Conservation (phyloP, 2,888 invertebrate species). For the Cosmia trapezina region DNA sequence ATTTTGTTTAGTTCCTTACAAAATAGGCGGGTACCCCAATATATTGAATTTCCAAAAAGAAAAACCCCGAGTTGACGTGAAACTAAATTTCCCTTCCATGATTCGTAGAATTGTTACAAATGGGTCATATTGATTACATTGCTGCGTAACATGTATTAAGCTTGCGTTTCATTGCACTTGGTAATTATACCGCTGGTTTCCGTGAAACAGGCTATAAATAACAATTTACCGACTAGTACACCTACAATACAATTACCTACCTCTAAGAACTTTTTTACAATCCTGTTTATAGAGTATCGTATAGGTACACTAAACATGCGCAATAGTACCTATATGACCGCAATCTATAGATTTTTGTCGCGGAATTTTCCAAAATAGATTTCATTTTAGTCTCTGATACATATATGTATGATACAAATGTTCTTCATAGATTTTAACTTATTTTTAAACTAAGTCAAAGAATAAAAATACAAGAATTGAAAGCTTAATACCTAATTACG, state of each 20-base stretch:
- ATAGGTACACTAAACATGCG: conserved; percentile 18
- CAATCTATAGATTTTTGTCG: neutral
- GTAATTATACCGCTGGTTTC: conserved; percentile 72
- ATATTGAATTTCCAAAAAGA: conserved; percentile 63
- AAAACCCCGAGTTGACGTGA: conserved; percentile 36
- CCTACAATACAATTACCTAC: conserved; percentile 70
- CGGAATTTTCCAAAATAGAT: conserved; percentile 4
- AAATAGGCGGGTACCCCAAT: conserved; percentile 55
- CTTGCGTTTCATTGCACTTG: conserved; percentile 70
- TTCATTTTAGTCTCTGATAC: neutral
- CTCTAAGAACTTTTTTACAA: conserved; percentile 62
- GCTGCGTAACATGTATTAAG: conserved; percentile 62
- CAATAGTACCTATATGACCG: neutral
- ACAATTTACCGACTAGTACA: conserved; percentile 70
- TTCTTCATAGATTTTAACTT: neutral
- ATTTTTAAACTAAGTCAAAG: neutral
- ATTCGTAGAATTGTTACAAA: conserved; percentile 62
- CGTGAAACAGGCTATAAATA: conserved; percentile 72
- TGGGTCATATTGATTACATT: conserved; percentile 64
- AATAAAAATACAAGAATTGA: neutral
- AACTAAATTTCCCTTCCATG: conserved; percentile 56
- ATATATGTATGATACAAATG: neutral
- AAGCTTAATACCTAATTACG: neutral
- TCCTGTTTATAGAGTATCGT: neutral
- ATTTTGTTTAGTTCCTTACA: conserved; percentile 71